Percentiles rank a stretch among this genome's conserved stretches.
These are phyloP conservation scores for Ostrea edulis DNA, from an alignment of 1,140 invertebrate genomes.

Conservation along the genomic window DNA sequence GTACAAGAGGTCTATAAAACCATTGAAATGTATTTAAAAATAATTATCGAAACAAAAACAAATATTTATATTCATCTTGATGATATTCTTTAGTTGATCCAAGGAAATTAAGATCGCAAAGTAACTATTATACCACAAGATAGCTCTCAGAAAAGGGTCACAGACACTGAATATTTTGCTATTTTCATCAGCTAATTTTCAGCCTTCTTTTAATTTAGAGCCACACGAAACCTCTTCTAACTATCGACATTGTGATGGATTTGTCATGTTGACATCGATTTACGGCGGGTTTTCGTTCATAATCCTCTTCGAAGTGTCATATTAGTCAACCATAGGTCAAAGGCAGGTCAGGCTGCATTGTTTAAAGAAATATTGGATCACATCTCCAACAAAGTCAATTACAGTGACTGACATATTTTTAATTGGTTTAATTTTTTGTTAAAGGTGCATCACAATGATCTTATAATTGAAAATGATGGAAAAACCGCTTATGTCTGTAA, in stretches of 20 bases:
- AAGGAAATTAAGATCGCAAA: no score
- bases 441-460: background rate
- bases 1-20: no score
- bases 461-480: no score
- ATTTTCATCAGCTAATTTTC: background rate
- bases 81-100: no score
- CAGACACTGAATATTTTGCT: background rate
- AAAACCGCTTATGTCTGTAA: no score
- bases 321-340: background rate
- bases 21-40: no score
- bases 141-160: background rate
- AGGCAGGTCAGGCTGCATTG: background rate
- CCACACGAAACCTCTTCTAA: background rate
- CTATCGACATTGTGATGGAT: background rate
- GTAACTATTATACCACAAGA: background rate
- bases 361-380: background rate
- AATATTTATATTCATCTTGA: no score
- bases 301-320: conserved; percentile 5
- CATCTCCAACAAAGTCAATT: background rate
- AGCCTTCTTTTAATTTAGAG: background rate
- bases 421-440: background rate
- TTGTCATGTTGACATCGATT: background rate
- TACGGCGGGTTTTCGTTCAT: background rate
- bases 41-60: no score
- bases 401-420: background rate